Evolutionary conservation across 2,113 vertebrate genomes (phyloP).

Genomic region (Sapayoa aenigma): DNA sequence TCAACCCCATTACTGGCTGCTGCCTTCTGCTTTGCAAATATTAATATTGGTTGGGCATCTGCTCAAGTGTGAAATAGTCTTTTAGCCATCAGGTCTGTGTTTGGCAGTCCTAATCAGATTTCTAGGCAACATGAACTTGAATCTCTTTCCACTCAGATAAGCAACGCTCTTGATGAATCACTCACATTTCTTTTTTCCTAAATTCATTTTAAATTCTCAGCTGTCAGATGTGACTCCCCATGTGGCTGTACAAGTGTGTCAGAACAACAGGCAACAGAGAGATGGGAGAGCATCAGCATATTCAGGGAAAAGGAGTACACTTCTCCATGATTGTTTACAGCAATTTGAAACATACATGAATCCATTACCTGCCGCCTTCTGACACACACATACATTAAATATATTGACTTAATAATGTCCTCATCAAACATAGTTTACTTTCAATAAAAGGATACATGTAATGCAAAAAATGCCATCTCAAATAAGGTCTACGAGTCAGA

Average conservation of each 20-base stretch:
- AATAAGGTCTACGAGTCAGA: not conserved
- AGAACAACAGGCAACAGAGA: not conserved
- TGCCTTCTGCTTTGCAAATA: slow-evolving; percentile 46
- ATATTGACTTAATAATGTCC: not conserved
- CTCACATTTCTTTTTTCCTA: not conserved
- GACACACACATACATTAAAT: not conserved
- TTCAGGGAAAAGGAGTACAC: not conserved
- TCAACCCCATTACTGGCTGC: not conserved
- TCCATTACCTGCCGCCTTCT: not conserved
- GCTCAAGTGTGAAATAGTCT: slow-evolving; percentile 42
- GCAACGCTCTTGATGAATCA: not conserved
- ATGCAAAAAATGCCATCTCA: not conserved
- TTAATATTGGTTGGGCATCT: slow-evolving; percentile 11
- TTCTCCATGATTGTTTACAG: not conserved
- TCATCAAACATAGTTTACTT: not conserved
- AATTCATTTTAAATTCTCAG: not conserved
- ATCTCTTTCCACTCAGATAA: not conserved
- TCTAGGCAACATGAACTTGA: not conserved
- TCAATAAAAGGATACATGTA: not conserved
- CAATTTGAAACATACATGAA: not conserved
- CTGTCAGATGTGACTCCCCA: not conserved
- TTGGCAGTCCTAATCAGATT: slow-evolving; percentile 11
- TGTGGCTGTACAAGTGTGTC: not conserved
- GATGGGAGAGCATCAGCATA: not conserved
- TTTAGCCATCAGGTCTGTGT: not conserved